Base-by-base conservation (phyloP, 2,888 invertebrate genomes). In the Idaea aversata region DNA sequence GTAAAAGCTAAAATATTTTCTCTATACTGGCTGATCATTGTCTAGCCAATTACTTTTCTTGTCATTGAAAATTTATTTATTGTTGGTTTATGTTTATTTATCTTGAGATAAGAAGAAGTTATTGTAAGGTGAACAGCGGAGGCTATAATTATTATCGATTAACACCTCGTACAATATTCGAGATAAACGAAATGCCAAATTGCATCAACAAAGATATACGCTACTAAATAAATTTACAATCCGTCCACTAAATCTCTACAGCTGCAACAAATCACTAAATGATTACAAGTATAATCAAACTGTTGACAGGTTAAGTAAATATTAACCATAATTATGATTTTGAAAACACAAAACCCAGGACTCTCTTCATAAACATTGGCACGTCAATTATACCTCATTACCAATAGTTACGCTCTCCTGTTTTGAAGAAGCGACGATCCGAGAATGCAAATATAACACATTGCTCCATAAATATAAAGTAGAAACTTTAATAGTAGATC, bases 51-150 rank as follows among this genome's bases (percentile, higher is more conserved):
- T 88, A 90, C 85, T 84, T 75, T 76, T 78, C 84, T 76, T 86
- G 88, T 88, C 87, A 86, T 80, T 85, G 85, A 77, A 77, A 77
- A 76, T 82, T 88, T 86, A 88, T 89, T 88, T 87, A 88, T 85
- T 82, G 80, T 78, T 80, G 76, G 76, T 75, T 77, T 80, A 70
- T 84, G 82, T 85, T 84, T 86, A 87, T 85, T 87, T 85, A 87
- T 82, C 82, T 75, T 63, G 77, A 84, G 85, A 86, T 87, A 87
- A 74, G 75, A 63, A 70, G 66, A 70, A 70, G 60, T 70, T 70
- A 70, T 70, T 70, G 66, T 62, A 75, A 67, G 80, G 79, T 80
- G 76, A 72, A 77, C 76, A 77, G 71, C 73, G 61, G 68, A 72
- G 71, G 70, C 67, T 77, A 75, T 80, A 80, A 83, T 81, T 78